Evolutionary conservation across 53 echinoderm and acorn worm genomes (phyloP).

Genomic region (Mesocentrotus franciscanus): DNA sequence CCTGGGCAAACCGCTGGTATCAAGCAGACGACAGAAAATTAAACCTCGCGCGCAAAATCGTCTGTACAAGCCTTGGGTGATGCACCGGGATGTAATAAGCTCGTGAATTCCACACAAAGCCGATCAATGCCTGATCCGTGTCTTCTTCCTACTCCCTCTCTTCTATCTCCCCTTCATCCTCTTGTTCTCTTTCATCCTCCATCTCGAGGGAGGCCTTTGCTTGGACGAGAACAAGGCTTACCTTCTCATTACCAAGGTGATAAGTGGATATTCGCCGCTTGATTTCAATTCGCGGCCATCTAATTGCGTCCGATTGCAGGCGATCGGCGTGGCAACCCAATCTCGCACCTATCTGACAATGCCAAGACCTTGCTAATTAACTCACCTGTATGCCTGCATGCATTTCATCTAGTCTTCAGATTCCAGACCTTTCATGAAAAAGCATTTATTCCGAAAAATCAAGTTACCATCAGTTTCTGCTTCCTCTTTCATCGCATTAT

Average conservation of each 20-base stretch:
- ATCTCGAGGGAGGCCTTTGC: conserved; percentile 36
- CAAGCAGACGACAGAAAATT: conserved; percentile 62
- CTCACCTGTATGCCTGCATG: conserved; percentile 59
- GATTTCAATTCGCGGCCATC: conserved; percentile 64
- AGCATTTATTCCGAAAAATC: background rate
- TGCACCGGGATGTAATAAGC: conserved; percentile 58
- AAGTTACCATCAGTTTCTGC: background rate
- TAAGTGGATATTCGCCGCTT: conserved; percentile 68
- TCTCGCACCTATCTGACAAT: conserved; percentile 61
- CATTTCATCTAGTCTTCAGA: conserved; percentile 13
- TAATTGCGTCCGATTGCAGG: conserved; percentile 68
- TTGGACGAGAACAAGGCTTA: conserved; percentile 49
- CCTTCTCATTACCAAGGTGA: conserved; percentile 58
- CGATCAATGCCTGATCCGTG: conserved; percentile 28
- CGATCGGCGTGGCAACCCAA: conserved; percentile 39
- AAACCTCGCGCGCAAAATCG: conserved; percentile 61
- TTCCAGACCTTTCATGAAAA: conserved; percentile 15
- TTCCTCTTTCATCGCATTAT: background rate
- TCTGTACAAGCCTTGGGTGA: conserved; percentile 38
- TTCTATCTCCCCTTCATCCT: background rate
- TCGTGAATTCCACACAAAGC: conserved; percentile 17
- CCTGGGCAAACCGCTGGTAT: conserved; percentile 13
- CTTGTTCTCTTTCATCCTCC: conserved; percentile 39
- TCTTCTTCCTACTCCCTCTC: conserved; percentile 17
- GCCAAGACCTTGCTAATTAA: conserved; percentile 56